These are phyloP conservation scores for Drosophila dunni DNA, from an alignment of 1,140 invertebrate species.

Conservation along the genomic window DNA sequence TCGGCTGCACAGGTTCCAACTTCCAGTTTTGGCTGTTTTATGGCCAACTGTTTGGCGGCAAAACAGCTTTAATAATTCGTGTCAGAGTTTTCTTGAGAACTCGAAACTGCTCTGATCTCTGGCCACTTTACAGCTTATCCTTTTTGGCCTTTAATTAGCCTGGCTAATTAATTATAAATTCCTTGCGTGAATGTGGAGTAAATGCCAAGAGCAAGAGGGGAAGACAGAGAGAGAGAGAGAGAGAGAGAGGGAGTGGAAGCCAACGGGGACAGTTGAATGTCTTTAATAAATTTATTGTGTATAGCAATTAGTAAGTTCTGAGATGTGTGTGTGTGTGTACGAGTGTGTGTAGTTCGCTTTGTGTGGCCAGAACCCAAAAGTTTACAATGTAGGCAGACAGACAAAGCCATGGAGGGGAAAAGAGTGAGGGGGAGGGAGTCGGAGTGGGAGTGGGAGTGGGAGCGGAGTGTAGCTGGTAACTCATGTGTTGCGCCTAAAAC, in stretches of 20 bases:
- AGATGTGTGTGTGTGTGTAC: conserved; percentile 19
- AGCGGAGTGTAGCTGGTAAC: conserved; percentile 22
- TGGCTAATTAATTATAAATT: conserved; percentile 77
- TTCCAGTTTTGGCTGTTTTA: conserved; percentile 1
- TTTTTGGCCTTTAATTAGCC: conserved; percentile 56
- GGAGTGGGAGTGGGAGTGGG: conserved; percentile 14
- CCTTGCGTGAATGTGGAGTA: conserved; percentile 32
- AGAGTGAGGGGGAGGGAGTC: conserved; percentile 22
- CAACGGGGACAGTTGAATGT: conserved; percentile 35
- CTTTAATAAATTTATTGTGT: conserved; percentile 80
- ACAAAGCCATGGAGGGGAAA: conserved; percentile 7
- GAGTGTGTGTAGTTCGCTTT: conserved; percentile 19
- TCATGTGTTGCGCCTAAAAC: conserved; percentile 63
- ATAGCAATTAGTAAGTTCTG: conserved; percentile 66
- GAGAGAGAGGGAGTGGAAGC: conserved; percentile 6
- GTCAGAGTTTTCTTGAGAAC: not conserved
- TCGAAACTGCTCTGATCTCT: not conserved
- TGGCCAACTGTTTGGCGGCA: not conserved
- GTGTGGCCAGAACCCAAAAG: conserved; percentile 36
- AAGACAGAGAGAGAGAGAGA: not conserved
- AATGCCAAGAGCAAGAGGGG: conserved; percentile 5
- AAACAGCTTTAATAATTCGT: not conserved
- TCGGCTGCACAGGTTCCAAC: not conserved
- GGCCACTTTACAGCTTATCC: conserved; percentile 33
- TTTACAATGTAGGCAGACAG: conserved; percentile 37